Evolutionary conservation across 2,888 invertebrate genomes (phyloP).

Genomic region (Agrotis ipsilon): DNA sequence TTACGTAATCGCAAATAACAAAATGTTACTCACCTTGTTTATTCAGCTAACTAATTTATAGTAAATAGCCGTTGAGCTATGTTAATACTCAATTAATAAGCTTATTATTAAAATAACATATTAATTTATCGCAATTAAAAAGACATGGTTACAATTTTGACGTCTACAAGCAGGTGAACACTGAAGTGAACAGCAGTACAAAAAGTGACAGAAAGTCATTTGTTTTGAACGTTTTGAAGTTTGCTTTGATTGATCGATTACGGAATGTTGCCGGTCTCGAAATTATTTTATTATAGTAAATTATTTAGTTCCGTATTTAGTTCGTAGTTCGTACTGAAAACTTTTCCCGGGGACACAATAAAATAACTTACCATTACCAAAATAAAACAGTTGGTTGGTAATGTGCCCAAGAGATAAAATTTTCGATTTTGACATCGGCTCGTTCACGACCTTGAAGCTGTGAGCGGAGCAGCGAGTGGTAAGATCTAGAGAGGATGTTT

Average conservation of each 20-base stretch:
- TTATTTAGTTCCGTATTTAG: too few relatives aligned
- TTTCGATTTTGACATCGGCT: too few relatives aligned
- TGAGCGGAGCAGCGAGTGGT: too few relatives aligned
- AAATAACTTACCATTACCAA: too few relatives aligned
- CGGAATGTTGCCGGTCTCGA: conserved; percentile 1
- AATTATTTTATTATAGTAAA: neutral
- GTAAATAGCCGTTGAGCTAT: conserved; percentile 3
- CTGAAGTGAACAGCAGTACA: neutral
- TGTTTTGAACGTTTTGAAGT: conserved; percentile 9
- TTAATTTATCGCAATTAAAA: neutral
- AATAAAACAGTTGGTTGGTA: too few relatives aligned
- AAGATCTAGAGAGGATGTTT: too few relatives aligned
- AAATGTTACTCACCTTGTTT: conserved; percentile 39
- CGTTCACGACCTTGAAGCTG: too few relatives aligned
- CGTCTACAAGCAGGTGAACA: conserved; percentile 4
- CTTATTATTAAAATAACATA: neutral
- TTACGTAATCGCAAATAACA: conserved; percentile 50
- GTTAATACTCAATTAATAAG: neutral
- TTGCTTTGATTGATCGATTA: conserved; percentile 9
- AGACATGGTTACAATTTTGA: conserved; percentile 18
- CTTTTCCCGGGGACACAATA: too few relatives aligned
- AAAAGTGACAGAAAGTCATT: neutral
- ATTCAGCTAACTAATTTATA: neutral
- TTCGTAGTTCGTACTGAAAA: too few relatives aligned
- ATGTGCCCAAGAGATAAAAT: too few relatives aligned